Conservation (phyloP, 2,113 vertebrate genomes). For the Entomyzon cyanotis region DNA sequence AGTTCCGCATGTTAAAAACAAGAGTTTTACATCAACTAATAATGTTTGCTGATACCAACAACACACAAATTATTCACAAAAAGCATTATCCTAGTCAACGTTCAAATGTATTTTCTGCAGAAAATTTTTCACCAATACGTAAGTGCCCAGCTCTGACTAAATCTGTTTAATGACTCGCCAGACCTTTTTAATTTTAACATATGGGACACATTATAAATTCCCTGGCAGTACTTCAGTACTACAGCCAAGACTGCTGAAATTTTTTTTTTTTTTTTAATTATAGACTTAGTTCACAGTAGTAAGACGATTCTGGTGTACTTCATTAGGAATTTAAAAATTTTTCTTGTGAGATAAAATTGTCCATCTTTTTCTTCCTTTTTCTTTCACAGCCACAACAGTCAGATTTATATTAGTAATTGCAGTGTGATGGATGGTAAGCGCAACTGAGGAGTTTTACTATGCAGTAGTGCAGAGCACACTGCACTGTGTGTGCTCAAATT, state of each 20-base stretch:
- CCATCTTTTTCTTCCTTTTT: neutral
- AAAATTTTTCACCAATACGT: neutral
- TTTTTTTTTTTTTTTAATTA: neutral
- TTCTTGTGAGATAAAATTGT: neutral
- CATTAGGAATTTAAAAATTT: neutral
- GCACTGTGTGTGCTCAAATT: neutral
- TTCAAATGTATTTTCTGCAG: neutral
- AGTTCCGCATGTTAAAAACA: neutral
- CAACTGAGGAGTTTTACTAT: neutral
- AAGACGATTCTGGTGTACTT: neutral
- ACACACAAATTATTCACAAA: neutral
- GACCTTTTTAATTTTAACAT: neutral
- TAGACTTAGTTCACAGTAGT: neutral
- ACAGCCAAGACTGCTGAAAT: neutral
- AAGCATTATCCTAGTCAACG: neutral
- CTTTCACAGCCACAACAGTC: neutral
- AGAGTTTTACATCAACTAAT: neutral
- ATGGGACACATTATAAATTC: neutral
- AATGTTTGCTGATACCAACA: neutral
- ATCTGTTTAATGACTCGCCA: neutral
- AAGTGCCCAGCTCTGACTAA: neutral
- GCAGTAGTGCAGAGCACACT: neutral
- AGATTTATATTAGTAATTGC: neutral
- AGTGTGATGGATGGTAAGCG: accelerated
- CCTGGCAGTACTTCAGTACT: neutral